Conservation (phyloP, 2,888 invertebrate species). For the Tethea ocularis region DNA sequence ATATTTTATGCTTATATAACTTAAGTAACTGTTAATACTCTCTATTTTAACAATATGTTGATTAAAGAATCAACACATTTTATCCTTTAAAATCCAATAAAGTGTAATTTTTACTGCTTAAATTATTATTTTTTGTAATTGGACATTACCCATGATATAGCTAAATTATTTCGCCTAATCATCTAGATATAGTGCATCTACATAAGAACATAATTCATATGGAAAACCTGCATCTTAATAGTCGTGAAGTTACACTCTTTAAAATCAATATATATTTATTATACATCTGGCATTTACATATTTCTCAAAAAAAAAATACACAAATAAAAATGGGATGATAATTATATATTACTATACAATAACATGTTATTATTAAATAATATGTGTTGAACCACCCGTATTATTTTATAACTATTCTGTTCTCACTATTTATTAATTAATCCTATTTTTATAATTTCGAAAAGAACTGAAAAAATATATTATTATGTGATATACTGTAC, state of each 20-base stretch:
- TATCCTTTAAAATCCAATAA: too few species aligned
- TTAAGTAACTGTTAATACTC: not conserved
- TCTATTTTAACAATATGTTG: too few species aligned
- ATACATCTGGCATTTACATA: constrained; percentile 5
- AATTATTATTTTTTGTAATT: constrained; percentile 17
- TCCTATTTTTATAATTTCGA: constrained; percentile 45
- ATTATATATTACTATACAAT: constrained; percentile 2
- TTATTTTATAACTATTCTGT: constrained; percentile 61
- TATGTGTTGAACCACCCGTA: constrained; percentile 75
- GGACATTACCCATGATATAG: constrained; percentile 33
- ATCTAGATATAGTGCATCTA: constrained; percentile 1
- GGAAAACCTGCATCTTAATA: not conserved
- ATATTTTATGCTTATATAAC: constrained; percentile 8
- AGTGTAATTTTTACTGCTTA: not conserved
- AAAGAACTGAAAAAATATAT: constrained; percentile 24
- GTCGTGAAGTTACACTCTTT: not conserved
- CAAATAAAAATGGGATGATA: constrained; percentile 3
- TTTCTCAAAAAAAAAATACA: not conserved
- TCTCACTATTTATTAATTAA: constrained; percentile 68
- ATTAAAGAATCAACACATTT: too few species aligned
- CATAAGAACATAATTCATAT: not conserved
- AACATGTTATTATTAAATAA: constrained; percentile 17
- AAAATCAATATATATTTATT: not conserved
- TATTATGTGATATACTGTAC: constrained; percentile 18
- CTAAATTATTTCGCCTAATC: not conserved